phyloP scores from a whole-genome alignment of 2,113 vertebrate genomes.

The Indicator indicator region DNA sequence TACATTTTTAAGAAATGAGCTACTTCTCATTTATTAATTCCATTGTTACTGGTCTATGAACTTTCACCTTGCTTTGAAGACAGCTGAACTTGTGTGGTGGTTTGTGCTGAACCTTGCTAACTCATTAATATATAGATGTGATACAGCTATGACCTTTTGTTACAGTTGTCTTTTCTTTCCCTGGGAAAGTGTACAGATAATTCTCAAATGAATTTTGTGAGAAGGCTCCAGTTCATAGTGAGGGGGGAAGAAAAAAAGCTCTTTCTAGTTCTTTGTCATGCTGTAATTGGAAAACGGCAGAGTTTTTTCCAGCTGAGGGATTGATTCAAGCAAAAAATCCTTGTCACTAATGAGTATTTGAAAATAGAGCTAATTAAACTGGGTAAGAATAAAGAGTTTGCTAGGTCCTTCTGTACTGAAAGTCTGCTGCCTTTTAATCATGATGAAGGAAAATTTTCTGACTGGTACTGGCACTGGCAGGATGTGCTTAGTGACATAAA shows the following conservation, averaged over 20 bases:
- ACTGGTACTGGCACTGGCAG: neutral
- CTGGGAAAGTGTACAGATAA: constrained; percentile 57
- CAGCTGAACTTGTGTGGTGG: neutral
- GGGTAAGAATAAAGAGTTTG: constrained; percentile 21
- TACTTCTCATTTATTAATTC: neutral
- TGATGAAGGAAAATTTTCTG: constrained; percentile 16
- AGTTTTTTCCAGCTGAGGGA: constrained; percentile 24
- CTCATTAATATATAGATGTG: neutral
- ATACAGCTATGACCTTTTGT: constrained; percentile 23
- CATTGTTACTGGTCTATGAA: neutral
- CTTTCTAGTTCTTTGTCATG: neutral
- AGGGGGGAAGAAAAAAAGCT: neutral
- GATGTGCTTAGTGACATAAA: neutral
- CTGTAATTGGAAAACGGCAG: constrained; percentile 40
- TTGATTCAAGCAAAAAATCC: constrained; percentile 8
- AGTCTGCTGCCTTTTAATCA: constrained; percentile 1
- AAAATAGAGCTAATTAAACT: constrained; percentile 69
- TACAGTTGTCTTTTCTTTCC: constrained; percentile 57
- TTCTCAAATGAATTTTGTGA: constrained; percentile 23
- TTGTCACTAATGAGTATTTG: constrained; percentile 48
- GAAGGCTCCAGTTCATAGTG: constrained; percentile 4
- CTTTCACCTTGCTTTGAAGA: neutral
- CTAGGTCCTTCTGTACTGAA: constrained; percentile 33
- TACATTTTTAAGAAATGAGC: neutral
- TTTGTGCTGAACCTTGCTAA: neutral